These are phyloP conservation scores for Ichneumon xanthorius DNA, from an alignment of 2,888 invertebrate species.

Conservation along the genomic window DNA sequence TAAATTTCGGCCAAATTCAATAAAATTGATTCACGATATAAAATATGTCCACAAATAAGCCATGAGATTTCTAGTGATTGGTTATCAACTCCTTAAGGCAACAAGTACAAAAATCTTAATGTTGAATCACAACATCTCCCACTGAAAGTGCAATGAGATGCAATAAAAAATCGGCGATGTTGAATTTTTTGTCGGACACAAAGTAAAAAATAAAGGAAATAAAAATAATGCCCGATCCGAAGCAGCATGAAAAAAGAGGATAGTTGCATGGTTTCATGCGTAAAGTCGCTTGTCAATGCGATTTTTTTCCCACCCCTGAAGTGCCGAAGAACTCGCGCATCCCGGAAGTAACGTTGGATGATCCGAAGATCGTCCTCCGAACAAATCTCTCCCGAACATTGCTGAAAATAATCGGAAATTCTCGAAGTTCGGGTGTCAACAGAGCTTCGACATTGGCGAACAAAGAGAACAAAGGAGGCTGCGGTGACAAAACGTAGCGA, in stretches of 20 bases:
- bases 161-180: too few species aligned
- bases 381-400: neutral
- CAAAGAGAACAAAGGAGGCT: constrained; percentile 7
- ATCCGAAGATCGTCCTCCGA: neutral
- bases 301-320: neutral
- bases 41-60: too few species aligned
- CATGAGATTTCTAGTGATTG: too few species aligned
- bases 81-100: too few species aligned
- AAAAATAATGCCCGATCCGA: neutral
- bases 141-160: too few species aligned
- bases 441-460: neutral
- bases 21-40: too few species aligned
- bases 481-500: neutral
- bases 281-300: neutral
- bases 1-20: too few species aligned
- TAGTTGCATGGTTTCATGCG: neutral
- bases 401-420: neutral
- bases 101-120: too few species aligned
- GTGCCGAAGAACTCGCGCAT: neutral
- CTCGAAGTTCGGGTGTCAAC: neutral
- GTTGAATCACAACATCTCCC: too few species aligned
- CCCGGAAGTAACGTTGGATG: neutral
- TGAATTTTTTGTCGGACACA: neutral
- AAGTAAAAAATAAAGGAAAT: neutral
- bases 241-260: neutral